Evolutionary conservation across 1,140 invertebrate genomes (phyloP), one percentile per base, ranked within the genome.

Genomic region (Drosophila auraria): DNA sequence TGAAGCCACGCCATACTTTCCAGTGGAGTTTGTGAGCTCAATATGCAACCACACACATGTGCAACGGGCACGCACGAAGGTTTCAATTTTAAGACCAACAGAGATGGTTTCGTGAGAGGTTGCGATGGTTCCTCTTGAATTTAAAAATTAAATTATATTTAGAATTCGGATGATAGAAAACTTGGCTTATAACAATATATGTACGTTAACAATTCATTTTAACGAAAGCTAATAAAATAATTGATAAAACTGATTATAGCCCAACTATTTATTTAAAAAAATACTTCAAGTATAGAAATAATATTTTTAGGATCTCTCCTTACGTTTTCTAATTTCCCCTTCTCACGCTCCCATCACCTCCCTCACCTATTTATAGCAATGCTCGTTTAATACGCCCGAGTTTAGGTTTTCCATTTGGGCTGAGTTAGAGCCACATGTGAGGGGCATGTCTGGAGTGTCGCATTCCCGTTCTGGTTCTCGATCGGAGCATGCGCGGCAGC

Each of bases 21-120:
- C 53, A 17, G 33, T 11, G 59, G 51, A 62, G 68, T 45, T 59
- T 60, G 61, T 66, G 36, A 44, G 51, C 54, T 65, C 83, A 87
- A 78, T 87, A 89, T 87, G 84, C 84, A 83, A 78, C 81, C 86
- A 84, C 86, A 87, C 82, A 87, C 82, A 87, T 89, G 86, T 60
- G 38, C 53, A 68, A 23, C 65, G 45, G 12, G 72, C 72, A 79
- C 63, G 80, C 65, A 45, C 64, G n/a, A 73, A 71, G 53, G 62
- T 72, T 74, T 50, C 44, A n/a, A 23, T 53, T 50, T 40, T 20
- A 30, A 27, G 33, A 40, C 23, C 1, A 14, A 2, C 11, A 70
- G 72, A 30, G 75, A 78, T 77, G 74, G 49, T 8, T 25, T 27
- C 70, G 70, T 75, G 72, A 72, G 27, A 12, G 17, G 15, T 11